phyloP scores from a whole-genome alignment of 2,888 invertebrate species.

The Hydrotaea cyrtoneurina region DNA sequence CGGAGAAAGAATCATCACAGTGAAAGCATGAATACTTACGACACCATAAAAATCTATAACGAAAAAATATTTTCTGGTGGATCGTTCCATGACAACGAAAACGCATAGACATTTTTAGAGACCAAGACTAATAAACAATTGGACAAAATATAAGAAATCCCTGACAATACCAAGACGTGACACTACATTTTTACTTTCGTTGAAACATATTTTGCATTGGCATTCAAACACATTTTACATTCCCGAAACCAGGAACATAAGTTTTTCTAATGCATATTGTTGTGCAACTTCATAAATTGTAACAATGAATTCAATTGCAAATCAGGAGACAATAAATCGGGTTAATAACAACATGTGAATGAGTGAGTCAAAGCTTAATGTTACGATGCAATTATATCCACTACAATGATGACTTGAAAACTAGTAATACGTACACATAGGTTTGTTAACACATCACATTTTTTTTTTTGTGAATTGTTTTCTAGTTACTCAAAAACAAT shows the following conservation, averaged over 20 bases:
- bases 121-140: no score
- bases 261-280: background rate
- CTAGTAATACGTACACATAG: background rate
- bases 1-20: no score
- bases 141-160: no score
- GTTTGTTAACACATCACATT: background rate
- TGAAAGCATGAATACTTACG: no score
- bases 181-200: no score
- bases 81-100: no score
- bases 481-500: background rate
- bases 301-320: background rate
- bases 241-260: background rate
- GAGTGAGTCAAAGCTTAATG: conserved; percentile 9
- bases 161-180: no score
- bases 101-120: no score
- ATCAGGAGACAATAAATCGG: background rate
- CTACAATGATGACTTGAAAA: background rate
- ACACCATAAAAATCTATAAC: no score
- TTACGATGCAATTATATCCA: background rate
- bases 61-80: no score
- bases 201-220: no score
- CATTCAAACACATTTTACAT: background rate
- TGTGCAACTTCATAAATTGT: background rate
- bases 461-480: conserved; percentile 11
- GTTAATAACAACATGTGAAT: conserved; percentile 5